A percentile compares a stretch with the other conserved stretches of the same genome.
Evolutionary conservation across 2,888 invertebrate genomes (phyloP).

Genomic region (Drosophila emarginata): DNA sequence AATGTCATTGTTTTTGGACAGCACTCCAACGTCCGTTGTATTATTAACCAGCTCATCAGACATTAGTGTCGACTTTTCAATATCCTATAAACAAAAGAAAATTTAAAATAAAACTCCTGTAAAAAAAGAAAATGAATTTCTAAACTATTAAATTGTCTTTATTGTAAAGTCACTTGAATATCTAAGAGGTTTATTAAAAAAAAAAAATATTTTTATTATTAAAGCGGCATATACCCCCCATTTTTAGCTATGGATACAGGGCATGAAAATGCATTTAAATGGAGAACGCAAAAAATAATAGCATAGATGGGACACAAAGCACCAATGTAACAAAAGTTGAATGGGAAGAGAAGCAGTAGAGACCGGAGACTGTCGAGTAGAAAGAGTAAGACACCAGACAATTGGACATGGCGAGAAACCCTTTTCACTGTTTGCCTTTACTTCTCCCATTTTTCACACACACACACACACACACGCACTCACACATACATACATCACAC

Average conservation of each 20-base stretch:
- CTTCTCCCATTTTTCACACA: constrained; percentile 14
- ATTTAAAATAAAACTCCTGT: no score
- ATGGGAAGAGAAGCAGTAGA: neutral
- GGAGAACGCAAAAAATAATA: constrained; percentile 6
- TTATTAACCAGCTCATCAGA: constrained; percentile 38
- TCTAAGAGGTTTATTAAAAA: no score
- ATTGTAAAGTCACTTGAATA: no score
- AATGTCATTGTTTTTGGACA: constrained; percentile 74
- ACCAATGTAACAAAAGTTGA: neutral
- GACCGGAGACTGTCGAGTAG: constrained; percentile 12
- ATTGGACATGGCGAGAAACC: constrained; percentile 22
- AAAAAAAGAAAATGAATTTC: no score
- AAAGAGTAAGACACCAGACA: constrained; percentile 2
- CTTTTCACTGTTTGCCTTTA: constrained; percentile 8
- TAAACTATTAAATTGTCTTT: no score
- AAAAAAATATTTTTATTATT: no score
- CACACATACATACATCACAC: no score
- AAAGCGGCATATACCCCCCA: neutral
- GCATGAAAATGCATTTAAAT: constrained; percentile 58
- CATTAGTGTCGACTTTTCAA: neutral
- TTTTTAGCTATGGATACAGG: neutral
- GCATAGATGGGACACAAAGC: constrained; percentile 4
- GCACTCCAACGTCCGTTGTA: constrained; percentile 47
- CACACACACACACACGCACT: neutral
- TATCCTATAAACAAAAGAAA: neutral